phyloP scores from a whole-genome alignment of 2,113 vertebrate genomes.

The Rutilus rutilus region DNA sequence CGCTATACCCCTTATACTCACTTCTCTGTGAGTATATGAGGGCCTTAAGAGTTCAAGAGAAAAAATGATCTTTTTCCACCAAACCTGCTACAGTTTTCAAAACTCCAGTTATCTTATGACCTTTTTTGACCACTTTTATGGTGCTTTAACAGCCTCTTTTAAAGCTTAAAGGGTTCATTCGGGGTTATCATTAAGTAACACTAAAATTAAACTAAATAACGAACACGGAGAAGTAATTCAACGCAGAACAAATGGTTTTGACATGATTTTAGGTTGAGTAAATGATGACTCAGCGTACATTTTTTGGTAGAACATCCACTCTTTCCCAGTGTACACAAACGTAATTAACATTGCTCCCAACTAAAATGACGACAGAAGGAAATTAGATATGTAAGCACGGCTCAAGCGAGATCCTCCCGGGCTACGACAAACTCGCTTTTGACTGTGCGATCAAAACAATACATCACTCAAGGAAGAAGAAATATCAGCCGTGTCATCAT shows the following conservation, averaged over 20 bases:
- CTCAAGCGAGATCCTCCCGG: background rate
- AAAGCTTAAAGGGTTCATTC: background rate
- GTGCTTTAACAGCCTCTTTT: background rate
- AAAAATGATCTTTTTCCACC: background rate
- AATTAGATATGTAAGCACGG: background rate
- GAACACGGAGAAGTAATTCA: background rate
- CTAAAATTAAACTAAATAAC: background rate
- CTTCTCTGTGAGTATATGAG: no score
- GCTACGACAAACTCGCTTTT: background rate
- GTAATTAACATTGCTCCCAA: background rate
- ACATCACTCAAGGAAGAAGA: background rate
- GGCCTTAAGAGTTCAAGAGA: background rate
- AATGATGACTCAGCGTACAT: background rate
- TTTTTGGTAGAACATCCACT: background rate
- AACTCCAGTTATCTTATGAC: background rate
- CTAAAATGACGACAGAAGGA: no score
- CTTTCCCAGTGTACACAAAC: background rate
- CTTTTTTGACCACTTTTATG: background rate
- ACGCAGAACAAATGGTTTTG: background rate
- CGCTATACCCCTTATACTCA: no score
- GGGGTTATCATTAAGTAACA: background rate
- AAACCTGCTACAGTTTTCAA: background rate
- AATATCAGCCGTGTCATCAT: constrained; percentile 46
- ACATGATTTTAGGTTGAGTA: background rate
- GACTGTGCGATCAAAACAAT: constrained; percentile 1